A percentile compares a stretch with the other conserved stretches of the same genome.
These are phyloP conservation scores for Andricus grossulariae DNA, from an alignment of 1,140 invertebrate species.

Conservation along the genomic window DNA sequence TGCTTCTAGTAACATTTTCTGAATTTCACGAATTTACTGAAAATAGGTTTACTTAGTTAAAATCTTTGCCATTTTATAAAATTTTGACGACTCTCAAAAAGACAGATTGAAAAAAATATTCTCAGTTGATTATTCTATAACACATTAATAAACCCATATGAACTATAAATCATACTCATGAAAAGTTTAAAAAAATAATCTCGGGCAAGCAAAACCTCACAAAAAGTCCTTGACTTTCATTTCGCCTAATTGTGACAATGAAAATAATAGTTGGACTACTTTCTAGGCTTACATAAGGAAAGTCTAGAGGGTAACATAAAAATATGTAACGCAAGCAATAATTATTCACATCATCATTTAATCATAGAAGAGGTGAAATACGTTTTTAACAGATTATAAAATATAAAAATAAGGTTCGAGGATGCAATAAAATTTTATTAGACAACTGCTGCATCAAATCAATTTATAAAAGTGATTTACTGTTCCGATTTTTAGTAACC, in stretches of 20 bases:
- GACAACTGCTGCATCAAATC: too few species aligned
- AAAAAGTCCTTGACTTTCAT: slow-evolving; percentile 26
- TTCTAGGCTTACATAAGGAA: not conserved
- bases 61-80: too few species aligned
- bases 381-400: not conserved
- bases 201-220: not conserved
- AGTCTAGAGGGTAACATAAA: slow-evolving; percentile 14
- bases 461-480: too few species aligned
- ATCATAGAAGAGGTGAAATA: not conserved
- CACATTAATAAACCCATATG: too few species aligned
- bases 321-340: not conserved
- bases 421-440: too few species aligned
- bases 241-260: slow-evolving; percentile 13
- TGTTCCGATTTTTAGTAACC: too few species aligned
- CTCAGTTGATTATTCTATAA: too few species aligned
- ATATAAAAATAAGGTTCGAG: not conserved
- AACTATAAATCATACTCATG: not conserved
- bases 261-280: slow-evolving; percentile 31
- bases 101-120: too few species aligned
- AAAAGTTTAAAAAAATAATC: not conserved
- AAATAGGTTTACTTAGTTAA: too few species aligned
- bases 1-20: too few species aligned
- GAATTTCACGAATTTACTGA: too few species aligned
- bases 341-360: not conserved
- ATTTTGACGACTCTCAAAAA: too few species aligned